A percentile compares a stretch with the other conserved stretches of the same genome.
These are phyloP conservation scores for Scaptomyza hsui DNA, from an alignment of 1,140 invertebrate genomes.

Conservation along the genomic window DNA sequence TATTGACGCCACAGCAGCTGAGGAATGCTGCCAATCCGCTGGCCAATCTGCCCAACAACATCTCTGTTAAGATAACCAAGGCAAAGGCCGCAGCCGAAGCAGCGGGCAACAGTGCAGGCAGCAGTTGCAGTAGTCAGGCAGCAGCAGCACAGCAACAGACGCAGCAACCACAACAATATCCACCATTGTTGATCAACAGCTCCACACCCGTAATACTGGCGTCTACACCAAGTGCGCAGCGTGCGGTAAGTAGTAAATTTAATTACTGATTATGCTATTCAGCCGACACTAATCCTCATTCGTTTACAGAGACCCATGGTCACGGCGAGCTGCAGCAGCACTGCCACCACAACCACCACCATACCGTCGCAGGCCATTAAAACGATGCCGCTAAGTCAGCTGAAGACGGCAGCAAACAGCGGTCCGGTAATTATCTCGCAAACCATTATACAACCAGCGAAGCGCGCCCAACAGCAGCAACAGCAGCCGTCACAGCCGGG, in stretches of 20 bases:
- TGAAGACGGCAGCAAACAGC: constrained; percentile 77
- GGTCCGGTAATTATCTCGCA: constrained; percentile 81
- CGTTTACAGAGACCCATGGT: constrained; percentile 64
- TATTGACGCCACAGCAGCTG: constrained; percentile 72
- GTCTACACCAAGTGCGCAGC: constrained; percentile 67
- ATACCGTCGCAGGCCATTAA: constrained; percentile 78
- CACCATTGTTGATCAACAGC: constrained; percentile 79
- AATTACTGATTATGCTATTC: not conserved
- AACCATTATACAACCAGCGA: constrained; percentile 81
- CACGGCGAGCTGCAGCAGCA: constrained; percentile 46
- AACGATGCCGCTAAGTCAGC: constrained; percentile 78
- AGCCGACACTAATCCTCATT: not conserved
- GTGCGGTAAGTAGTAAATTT: constrained; percentile 52
- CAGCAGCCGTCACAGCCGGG: constrained; percentile 19
- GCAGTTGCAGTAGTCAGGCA: constrained; percentile 42
- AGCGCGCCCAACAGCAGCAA: constrained; percentile 71
- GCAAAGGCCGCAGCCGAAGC: constrained; percentile 57
- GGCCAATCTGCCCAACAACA: constrained; percentile 80
- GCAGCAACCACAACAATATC: constrained; percentile 58
- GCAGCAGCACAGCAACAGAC: constrained; percentile 52
- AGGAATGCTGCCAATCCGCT: constrained; percentile 67
- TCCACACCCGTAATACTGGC: constrained; percentile 80
- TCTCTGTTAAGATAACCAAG: constrained; percentile 81
- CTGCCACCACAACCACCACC: constrained; percentile 59
- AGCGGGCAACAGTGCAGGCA: constrained; percentile 23